Evolutionary conservation across 2,888 invertebrate genomes (phyloP), one percentile per base, ranked within the genome.

Genomic region (Lepidochrysops patricia): DNA sequence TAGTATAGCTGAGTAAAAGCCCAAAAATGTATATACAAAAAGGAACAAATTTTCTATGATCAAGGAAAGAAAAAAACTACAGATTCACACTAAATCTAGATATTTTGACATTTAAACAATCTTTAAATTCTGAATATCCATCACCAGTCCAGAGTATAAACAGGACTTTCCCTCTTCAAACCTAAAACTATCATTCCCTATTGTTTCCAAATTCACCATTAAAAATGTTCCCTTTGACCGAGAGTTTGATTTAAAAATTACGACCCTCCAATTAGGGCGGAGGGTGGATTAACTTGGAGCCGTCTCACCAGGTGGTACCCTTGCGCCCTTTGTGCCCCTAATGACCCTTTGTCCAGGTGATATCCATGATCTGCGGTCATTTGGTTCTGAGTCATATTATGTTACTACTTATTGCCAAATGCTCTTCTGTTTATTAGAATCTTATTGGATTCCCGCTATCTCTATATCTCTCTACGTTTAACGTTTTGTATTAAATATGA

Each of bases 291-390:
- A 74, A 67, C 72, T 72, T 70, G 67, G 68, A 72, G 72, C 72
- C 65, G 69, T 67, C 73, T 62, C 77, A 72, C 79, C 79, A 76
- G 78, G 79, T 79, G 79, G 77, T 54, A 62, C 70, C 70, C 70
- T 69, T 72, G 72, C 72, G 70, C 70, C 66, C 65, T 67, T 64
- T 67, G 64, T 67, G 66, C 60, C 60, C 57, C 65, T 70, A 69
- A 72, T 71, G 70, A 64, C 59, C 58, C 57, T 61, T 57, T 52
- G 49, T 63, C 65, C 65, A 66, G 65, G 66, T 66, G 63, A 61
- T 65, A 62, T 4, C 58, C 35, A 26, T 35, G 26, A 54, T 29
- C 54, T 54, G 54, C 19, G 54, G 54, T 54, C 54, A 54, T 25
- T 49, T 9, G 6, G 25, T 49, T 49, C 12, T 52, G 52, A 50